Evolutionary conservation across 2,888 invertebrate genomes (phyloP), one percentile per base, ranked within the genome.

Genomic region (Latheticus oryzae): DNA sequence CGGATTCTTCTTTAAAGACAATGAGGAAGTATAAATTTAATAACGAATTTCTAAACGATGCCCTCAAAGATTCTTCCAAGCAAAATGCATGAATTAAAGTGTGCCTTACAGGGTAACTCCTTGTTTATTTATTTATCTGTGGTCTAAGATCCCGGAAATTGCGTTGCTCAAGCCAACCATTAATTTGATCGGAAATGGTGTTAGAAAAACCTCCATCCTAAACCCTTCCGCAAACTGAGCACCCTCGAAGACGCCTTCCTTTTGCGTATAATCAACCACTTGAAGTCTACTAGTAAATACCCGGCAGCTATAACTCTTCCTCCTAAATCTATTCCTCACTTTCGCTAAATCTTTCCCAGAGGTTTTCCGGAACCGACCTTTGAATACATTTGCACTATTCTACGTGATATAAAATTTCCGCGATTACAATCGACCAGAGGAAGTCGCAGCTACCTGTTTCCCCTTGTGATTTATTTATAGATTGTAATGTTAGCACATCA

Each of bases 391-490:
- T 53, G 42, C 53, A 45, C 43, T 24, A 16, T 12, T 21, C 1
- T 9, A 30, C 11, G 19, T 15, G 43, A 30, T 28, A 37, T 38
- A 23, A 30, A 35, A 48, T 48, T 48, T 48, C 48, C 48, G 48
- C 47, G 32, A 15, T 43, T 26, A 4, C 16, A 40, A 40, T 4
- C 40, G 24, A 5, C 24, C 12, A 38, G 19, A 37, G 50, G 50
- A 50, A 50, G 50, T 50, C 26, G 17, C 23, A 38, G 57, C 61
- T 66, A 65, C 66, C 63, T 63, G 64, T 63, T 68, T 66, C 64
- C 66, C 35, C 62, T 64, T 66, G 57, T 61, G 63, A 59, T 65
- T 68, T 71, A 69, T 69, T 71, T 71, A 71, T 69, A 45, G 64
- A 62, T 11, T 23, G 32, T 38, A 48, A 35, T 24, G 40, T 40